Base-by-base conservation (phyloP, 2,888 invertebrate species). In the Drosophila conformis region DNA sequence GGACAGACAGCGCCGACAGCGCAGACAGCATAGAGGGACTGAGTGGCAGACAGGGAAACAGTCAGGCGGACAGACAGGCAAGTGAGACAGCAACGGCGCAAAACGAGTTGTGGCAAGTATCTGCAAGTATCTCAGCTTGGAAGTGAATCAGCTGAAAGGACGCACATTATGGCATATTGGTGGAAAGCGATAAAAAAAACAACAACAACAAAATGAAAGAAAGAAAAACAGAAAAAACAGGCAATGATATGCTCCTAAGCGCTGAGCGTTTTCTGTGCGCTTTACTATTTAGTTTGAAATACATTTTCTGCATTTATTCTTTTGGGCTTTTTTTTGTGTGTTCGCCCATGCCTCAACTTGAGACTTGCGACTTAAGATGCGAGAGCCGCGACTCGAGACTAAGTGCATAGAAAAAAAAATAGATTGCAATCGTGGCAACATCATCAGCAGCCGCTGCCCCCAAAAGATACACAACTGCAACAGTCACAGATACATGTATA, bases 351-450 rank as follows among this genome's bases (percentile, higher is more conserved):
- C 61, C 62, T 68, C 78, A 76, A 72, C 66, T 64, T 58, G 65
- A 59, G 69, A 64, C 58, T 40, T 42, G 31, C 38, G 36, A 64
- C 58, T 70, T 48, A 38, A 60, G 40, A 53, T n/a, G 46, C 48
- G 27, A 56, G 31, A 57, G 6, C 52, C 29, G 29, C 46, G 46
- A 61, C 40, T 61, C 42, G 40, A 59, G 61, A 71, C 78, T 70
- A 59, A 76, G 66, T 71, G 83, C 89, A 89, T 89, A 89, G 86
- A 83, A 88, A 84, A 88, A 84, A 84, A 89, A 90, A 89, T 89
- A 88, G 87, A 88, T 88, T 90, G 88, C 90, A 89, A 88, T 88
- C 88, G 88, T 88, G 88, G 87, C 90, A 82, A 87, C 89, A 90
- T 90, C 90, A 88, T 88, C 87, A 88, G 83, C 73, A 69, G 84